Evolutionary conservation across 2,113 vertebrate species (phyloP).

Genomic region (Callorhinus ursinus): DNA sequence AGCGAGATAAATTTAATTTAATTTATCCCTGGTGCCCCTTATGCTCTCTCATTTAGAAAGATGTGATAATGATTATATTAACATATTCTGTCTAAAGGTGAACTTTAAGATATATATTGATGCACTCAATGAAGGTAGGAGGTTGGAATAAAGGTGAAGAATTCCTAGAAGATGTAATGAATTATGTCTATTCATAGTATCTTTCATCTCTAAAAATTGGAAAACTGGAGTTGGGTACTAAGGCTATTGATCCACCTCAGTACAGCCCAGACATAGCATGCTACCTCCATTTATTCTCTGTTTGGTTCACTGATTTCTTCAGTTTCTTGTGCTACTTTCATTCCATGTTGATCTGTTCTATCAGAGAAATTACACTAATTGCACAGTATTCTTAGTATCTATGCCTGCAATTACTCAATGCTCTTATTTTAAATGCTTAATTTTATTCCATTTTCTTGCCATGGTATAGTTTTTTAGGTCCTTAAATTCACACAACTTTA

Average conservation of each 20-base stretch:
- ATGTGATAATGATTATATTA: background rate
- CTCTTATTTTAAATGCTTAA: background rate
- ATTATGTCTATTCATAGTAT: background rate
- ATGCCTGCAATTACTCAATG: background rate
- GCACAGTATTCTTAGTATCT: background rate
- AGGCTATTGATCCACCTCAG: background rate
- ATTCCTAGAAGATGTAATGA: background rate
- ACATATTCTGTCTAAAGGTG: background rate
- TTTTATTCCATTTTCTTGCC: background rate
- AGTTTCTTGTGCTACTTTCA: background rate
- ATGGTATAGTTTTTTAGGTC: background rate
- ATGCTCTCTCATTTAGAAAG: background rate
- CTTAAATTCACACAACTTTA: background rate
- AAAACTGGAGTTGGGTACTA: background rate
- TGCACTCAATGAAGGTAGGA: background rate
- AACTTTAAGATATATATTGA: background rate
- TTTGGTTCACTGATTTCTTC: background rate
- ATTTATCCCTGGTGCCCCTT: background rate
- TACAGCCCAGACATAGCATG: accelerated
- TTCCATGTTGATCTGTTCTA: background rate
- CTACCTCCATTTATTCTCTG: background rate
- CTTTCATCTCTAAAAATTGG: background rate
- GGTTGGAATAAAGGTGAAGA: background rate
- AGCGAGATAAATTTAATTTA: background rate
- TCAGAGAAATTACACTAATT: background rate